Conservation (phyloP, 1,140 invertebrate genomes). For the Theocolax elegans region DNA sequence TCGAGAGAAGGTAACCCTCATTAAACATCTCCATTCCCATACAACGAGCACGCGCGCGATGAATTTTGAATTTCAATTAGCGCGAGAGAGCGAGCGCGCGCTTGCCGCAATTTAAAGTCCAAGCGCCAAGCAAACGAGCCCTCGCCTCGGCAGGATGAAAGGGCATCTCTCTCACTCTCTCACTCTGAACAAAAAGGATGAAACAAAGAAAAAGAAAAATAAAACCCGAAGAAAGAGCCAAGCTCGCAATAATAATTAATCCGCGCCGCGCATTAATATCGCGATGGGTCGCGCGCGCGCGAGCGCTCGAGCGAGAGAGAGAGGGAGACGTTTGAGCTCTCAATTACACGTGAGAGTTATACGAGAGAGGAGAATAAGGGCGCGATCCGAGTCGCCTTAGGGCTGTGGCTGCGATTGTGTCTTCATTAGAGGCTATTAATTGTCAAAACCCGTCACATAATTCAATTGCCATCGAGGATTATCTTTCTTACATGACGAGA, state of each 20-base stretch:
- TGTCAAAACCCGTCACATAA: conserved; percentile 59
- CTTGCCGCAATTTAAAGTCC: not conserved
- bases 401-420: conserved; percentile 47
- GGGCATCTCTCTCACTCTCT: conserved; percentile 45
- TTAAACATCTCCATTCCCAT: no score
- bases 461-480: conserved; percentile 49
- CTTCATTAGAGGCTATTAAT: conserved; percentile 65
- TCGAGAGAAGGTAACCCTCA: no score
- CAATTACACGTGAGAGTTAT: conserved; percentile 65
- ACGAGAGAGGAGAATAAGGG: conserved; percentile 45
- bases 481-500: conserved; percentile 4
- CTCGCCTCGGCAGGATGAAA: conserved; percentile 59
- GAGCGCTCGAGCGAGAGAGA: conserved; percentile 8
- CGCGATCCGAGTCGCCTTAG: conserved; percentile 19
- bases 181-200: no score
- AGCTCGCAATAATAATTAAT: conserved; percentile 67
- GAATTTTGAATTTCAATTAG: conserved; percentile 12
- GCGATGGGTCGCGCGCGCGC: conserved; percentile 40
- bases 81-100: no score
- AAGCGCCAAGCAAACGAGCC: not conserved
- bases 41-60: no score
- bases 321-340: conserved; percentile 60
- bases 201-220: no score
- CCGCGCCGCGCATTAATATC: conserved; percentile 49
- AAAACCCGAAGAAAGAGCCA: no score